A percentile compares a stretch with the other conserved stretches of the same genome.
phyloP scores from a whole-genome alignment of 2,888 invertebrate species.

The Hermodice carunculata region DNA sequence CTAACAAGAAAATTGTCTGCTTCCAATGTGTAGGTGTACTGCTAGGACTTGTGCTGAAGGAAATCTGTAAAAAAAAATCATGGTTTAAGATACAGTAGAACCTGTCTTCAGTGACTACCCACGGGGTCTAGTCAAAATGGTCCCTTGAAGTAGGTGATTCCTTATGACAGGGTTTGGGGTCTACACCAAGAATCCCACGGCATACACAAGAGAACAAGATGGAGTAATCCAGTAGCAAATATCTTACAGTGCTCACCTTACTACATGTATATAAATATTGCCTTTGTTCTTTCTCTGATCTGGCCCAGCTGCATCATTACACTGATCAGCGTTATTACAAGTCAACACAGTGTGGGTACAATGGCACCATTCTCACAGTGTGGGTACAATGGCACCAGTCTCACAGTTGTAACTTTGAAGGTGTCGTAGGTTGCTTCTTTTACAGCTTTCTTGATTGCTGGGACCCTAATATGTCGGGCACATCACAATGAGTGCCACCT shows the following conservation, averaged over 20 bases:
- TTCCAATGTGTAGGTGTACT: constrained; percentile 79
- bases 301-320: too few relatives aligned
- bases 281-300: not conserved
- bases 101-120: not conserved
- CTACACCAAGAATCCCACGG: not conserved
- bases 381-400: too few relatives aligned
- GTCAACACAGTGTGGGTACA: too few relatives aligned
- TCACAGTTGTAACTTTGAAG: too few relatives aligned
- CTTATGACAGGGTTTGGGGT: too few relatives aligned
- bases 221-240: not conserved
- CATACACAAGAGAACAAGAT: not conserved
- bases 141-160: too few relatives aligned
- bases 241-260: not conserved
- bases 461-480: too few relatives aligned
- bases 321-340: too few relatives aligned
- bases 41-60: constrained; percentile 74
- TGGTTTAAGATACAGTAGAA: not conserved
- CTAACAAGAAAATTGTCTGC: constrained; percentile 81
- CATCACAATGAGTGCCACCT: too few relatives aligned
- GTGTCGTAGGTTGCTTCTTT: too few relatives aligned
- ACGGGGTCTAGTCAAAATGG: not conserved
- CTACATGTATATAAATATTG: not conserved
- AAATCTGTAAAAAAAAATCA: constrained; percentile 45
- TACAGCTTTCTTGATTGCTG: too few relatives aligned
- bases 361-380: too few relatives aligned